Base-by-base conservation (phyloP, 2,113 vertebrate genomes). In the Aldabrachelys gigantea region DNA sequence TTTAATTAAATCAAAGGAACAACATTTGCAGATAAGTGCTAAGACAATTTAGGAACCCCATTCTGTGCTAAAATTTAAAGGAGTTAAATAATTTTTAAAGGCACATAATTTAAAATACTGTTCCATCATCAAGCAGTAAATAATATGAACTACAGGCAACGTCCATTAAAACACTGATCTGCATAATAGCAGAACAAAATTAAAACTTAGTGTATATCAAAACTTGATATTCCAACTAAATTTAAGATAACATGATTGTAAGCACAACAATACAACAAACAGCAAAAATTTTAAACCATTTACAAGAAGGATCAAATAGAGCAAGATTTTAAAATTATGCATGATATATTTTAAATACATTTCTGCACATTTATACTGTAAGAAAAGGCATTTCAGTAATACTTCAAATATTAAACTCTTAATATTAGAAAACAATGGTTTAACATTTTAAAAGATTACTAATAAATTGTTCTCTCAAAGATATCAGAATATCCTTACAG, bases 121-220 rank as follows among this genome's bases (percentile, higher is more conserved):
- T 78, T 27, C 17, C 94, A 89, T 94, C 85, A 93, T 62, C 96
- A 95, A 91, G 85, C 79, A 95, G 90, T 82, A 95, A 96, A 47
- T 25, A 95, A 84, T 54, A 90, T 50, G 88, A 93, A 95, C 92
- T 93, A 57, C 89, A 95, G 82, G 90, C 93, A 97, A 57, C 57
- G 52, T 52, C 5, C 56, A 82, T 25, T 54, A 81, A 84, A 88
- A 92, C 79, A 93, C 38, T 27, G 88, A 91, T 69, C 79, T 75
- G 75, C 94, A 91, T 53, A 27, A 13, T 1, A 88, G 81, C 22
- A 78, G 75, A 94, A 87, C 41, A 80, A 92, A 95, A 38, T 75
- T 80, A 79, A 11, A 80, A 85, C 80, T 83, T 54, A 47, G 41
- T 89, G 65, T 92, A 92, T 82, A 31, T 78, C 22, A 93, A 94